phyloP scores from a whole-genome alignment of 2,888 invertebrate genomes.

The Mycalesis mineus region DNA sequence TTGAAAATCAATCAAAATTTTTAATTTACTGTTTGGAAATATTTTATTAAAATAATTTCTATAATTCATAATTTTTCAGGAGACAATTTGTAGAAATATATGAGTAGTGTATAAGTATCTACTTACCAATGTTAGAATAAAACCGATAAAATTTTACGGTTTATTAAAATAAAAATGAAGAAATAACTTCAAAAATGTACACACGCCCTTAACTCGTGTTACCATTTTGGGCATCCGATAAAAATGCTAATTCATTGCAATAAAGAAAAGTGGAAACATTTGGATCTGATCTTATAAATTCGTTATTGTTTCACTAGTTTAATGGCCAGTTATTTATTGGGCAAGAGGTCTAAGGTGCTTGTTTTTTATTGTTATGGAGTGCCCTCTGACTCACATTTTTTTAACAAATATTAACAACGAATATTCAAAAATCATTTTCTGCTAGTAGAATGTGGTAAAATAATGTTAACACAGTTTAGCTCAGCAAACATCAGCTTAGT shows the following conservation, averaged over 20 bases:
- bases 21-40: too few species aligned
- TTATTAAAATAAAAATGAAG: not conserved
- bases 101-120: too few species aligned
- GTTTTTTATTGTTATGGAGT: not conserved
- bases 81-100: too few species aligned
- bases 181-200: not conserved
- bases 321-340: conserved; percentile 6
- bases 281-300: conserved; percentile 6
- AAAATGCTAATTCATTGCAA: conserved; percentile 10
- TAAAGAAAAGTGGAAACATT: conserved; percentile 16
- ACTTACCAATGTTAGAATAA: not conserved
- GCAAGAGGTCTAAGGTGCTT: conserved; percentile 1
- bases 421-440: too few species aligned
- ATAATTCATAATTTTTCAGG: too few species aligned
- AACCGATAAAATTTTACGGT: not conserved
- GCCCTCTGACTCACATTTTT: not conserved
- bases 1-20: too few species aligned
- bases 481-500: too few species aligned
- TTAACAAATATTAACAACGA: not conserved
- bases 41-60: too few species aligned
- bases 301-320: not conserved
- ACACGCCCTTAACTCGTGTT: conserved; percentile 2
- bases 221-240: conserved; percentile 11
- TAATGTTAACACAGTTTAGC: too few species aligned
- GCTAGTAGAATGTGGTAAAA: too few species aligned